Percentiles rank a stretch among this genome's conserved stretches.
Conservation (phyloP, 2,113 vertebrate genomes). For the Cynocephalus volans region DNA sequence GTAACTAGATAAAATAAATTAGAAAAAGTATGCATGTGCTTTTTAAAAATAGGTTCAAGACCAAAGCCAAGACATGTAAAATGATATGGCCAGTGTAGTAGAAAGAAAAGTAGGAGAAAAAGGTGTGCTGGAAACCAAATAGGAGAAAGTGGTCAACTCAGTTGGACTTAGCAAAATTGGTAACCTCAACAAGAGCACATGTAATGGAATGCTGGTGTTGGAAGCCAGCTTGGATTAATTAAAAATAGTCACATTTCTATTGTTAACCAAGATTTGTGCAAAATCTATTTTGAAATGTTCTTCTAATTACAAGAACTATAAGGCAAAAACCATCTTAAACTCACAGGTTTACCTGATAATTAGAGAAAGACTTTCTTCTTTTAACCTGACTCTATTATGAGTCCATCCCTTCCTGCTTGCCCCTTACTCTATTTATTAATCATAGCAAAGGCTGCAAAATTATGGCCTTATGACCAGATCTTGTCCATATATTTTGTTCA, state of each 20-base stretch:
- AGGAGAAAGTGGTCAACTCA: background rate
- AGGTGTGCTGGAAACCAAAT: background rate
- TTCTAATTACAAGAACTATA: background rate
- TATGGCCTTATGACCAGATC: background rate
- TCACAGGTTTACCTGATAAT: background rate
- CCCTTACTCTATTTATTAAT: background rate
- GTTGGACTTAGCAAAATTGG: background rate
- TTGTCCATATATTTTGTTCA: background rate
- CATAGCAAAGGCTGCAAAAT: background rate
- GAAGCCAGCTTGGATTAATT: background rate
- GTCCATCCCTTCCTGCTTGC: background rate
- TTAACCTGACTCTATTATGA: too few relatives aligned
- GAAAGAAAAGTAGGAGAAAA: background rate
- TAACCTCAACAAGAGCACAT: background rate
- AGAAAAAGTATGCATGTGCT: too few relatives aligned
- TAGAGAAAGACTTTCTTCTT: background rate
- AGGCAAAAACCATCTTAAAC: background rate
- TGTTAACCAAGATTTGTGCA: background rate
- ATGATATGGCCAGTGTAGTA: background rate
- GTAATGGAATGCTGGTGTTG: background rate
- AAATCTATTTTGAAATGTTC: slow-evolving; percentile 19
- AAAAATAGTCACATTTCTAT: background rate
- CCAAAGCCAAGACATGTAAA: background rate
- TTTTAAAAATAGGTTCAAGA: background rate
- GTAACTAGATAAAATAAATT: too few relatives aligned